Percentiles rank a stretch among this genome's conserved stretches.
phyloP scores from a whole-genome alignment of 30 jellyfish, hydroid and myxozoan species.

The Chironex yamaguchii region DNA sequence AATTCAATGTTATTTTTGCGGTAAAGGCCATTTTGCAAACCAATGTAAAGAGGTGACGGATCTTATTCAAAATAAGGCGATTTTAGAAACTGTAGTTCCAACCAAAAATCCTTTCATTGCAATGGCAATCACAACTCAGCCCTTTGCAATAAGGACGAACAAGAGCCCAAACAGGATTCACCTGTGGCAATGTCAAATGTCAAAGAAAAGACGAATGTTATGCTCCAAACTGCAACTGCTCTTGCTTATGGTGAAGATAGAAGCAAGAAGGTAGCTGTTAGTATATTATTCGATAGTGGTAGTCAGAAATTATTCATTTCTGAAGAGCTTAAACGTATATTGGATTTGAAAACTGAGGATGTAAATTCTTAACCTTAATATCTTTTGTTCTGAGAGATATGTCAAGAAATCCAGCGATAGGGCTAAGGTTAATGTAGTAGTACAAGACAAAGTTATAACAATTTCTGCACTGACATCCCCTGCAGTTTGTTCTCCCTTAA shows the following conservation, averaged over 20 bases:
- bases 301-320: constrained; percentile 9
- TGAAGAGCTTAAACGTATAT: not conserved
- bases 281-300: constrained; percentile 4
- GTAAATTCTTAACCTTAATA: constrained; percentile 5
- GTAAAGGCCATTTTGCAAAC: not conserved
- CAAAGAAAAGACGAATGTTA: no score
- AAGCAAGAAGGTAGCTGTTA: not conserved
- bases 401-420: not conserved
- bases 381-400: not conserved
- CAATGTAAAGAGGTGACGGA: not conserved
- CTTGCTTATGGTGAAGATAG: not conserved
- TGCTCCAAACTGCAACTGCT: not conserved
- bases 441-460: no score
- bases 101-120: no score
- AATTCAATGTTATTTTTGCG: no score
- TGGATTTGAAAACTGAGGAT: not conserved
- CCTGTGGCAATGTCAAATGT: no score
- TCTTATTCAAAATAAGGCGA: no score
- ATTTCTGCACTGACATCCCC: no score
- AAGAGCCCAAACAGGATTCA: no score
- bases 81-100: no score
- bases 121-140: no score
- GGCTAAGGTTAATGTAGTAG: not conserved
- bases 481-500: no score
- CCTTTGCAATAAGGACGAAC: no score